phyloP scores from a whole-genome alignment of 2,888 invertebrate species.

The Acleris sparsana region DNA sequence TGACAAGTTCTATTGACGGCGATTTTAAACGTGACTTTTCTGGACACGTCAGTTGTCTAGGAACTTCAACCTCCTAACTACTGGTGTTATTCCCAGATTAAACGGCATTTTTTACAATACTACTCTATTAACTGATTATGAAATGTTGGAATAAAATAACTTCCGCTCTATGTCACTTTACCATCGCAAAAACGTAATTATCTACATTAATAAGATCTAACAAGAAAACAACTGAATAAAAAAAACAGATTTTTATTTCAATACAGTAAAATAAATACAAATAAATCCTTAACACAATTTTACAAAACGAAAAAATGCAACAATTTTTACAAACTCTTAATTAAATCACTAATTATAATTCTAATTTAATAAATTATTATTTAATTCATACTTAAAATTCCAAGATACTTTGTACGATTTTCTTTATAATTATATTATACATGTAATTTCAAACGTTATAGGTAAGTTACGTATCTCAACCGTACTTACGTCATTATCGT shows the following conservation, averaged over 20 bases:
- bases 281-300: constrained; percentile 69
- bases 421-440: constrained; percentile 42
- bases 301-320: constrained; percentile 79
- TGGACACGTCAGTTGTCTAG: no score
- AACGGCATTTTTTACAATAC: no score
- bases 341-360: constrained; percentile 44
- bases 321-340: constrained; percentile 58
- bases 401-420: constrained; percentile 79
- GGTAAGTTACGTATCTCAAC: constrained; percentile 16
- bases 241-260: constrained; percentile 76
- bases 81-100: no score
- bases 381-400: constrained; percentile 46
- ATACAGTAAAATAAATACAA: constrained; percentile 77
- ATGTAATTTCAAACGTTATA: constrained; percentile 14
- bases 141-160: no score
- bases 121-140: no score
- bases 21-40: no score
- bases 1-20: no score
- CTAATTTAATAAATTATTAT: constrained; percentile 74
- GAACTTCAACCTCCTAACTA: no score
- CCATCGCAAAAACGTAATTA: no score
- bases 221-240: constrained; percentile 18
- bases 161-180: no score
- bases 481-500: constrained; percentile 21
- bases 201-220: not conserved